Conservation (phyloP, 2,797 vertebrate species). For the Enoplosus armatus region DNA sequence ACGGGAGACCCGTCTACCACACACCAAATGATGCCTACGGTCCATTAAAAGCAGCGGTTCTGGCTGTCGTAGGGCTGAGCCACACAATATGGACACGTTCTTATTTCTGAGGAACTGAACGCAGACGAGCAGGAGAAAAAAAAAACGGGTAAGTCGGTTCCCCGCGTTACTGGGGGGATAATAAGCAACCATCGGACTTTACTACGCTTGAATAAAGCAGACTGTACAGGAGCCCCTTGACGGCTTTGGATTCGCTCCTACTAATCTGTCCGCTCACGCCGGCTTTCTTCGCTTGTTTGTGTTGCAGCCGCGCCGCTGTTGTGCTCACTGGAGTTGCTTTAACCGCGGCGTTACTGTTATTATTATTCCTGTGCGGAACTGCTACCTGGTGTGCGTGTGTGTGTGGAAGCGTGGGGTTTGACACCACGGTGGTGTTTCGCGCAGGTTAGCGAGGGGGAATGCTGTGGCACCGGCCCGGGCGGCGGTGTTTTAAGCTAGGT, state of each 20-base stretch:
- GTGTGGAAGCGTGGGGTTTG: too few species aligned
- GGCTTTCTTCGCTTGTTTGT: constrained; percentile 28
- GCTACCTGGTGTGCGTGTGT: neutral
- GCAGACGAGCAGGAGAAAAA: constrained; percentile 66
- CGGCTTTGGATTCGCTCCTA: constrained; percentile 28
- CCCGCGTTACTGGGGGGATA: neutral
- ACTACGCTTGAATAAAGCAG: constrained; percentile 25
- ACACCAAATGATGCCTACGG: constrained; percentile 28
- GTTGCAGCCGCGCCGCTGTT: neutral
- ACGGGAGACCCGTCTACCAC: constrained; percentile 37
- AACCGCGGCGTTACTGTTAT: neutral
- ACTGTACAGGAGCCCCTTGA: constrained; percentile 27
- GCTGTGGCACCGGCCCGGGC: too few species aligned
- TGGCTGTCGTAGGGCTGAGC: constrained; percentile 34
- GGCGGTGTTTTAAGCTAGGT: constrained; percentile 14
- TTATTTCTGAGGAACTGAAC: constrained; percentile 43
- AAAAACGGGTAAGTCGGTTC: constrained; percentile 59
- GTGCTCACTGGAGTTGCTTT: neutral
- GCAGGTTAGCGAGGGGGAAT: neutral
- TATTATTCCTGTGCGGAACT: neutral
- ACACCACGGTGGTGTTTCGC: neutral
- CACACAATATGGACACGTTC: constrained; percentile 67
- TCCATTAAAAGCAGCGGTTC: constrained; percentile 29
- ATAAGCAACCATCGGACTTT: constrained; percentile 19
- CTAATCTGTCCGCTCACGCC: constrained; percentile 38